These are phyloP conservation scores for Sphyrna mokarran DNA, from an alignment of 2,113 vertebrate genomes.

Conservation along the genomic window DNA sequence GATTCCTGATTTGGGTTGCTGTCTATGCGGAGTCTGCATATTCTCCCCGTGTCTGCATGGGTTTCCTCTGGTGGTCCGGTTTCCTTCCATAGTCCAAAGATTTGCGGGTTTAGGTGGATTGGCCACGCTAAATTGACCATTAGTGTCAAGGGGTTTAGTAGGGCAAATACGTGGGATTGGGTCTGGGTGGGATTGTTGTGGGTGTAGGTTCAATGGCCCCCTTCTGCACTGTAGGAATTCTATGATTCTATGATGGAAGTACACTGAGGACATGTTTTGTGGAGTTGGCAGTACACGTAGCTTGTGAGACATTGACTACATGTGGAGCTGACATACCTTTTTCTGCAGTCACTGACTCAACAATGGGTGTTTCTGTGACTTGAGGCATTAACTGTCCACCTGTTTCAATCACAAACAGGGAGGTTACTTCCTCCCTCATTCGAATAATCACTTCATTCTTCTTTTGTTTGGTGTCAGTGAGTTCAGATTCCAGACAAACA, in stretches of 20 bases:
- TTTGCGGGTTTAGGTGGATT: too few relatives aligned
- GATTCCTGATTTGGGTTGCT: too few relatives aligned
- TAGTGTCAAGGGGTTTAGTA: too few relatives aligned
- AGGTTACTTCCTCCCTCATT: constrained; percentile 51
- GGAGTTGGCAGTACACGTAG: neutral
- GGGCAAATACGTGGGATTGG: too few relatives aligned
- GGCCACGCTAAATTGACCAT: too few relatives aligned
- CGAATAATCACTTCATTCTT: constrained; percentile 54
- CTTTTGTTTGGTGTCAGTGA: constrained; percentile 51
- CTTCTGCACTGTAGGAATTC: too few relatives aligned
- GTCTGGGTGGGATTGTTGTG: too few relatives aligned
- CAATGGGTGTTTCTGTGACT: neutral
- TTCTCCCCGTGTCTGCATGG: too few relatives aligned
- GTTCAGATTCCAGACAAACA: neutral
- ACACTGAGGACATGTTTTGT: neutral
- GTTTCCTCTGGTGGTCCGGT: too few relatives aligned
- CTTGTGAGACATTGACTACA: neutral
- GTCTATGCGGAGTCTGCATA: too few relatives aligned
- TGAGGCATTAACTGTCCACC: constrained; percentile 42
- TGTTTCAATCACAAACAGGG: constrained; percentile 52
- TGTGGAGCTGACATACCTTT: neutral
- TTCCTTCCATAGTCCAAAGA: too few relatives aligned
- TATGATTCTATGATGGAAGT: neutral
- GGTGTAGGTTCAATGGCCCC: too few relatives aligned
- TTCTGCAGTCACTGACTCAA: neutral